phyloP scores from a whole-genome alignment of 2,888 invertebrate species.

The Philopedon plagiatum region DNA sequence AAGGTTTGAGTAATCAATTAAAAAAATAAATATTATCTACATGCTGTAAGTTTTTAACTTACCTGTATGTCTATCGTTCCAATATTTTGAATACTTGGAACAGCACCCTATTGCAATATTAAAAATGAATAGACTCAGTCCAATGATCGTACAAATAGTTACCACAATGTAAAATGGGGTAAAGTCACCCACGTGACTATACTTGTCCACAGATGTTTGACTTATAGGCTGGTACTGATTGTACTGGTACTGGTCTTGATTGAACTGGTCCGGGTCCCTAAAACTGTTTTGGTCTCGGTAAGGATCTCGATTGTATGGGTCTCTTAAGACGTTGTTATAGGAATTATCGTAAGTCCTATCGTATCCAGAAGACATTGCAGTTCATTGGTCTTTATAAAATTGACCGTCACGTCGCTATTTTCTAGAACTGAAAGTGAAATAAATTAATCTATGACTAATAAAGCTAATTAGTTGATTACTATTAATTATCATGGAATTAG shows the following conservation, averaged over 20 bases:
- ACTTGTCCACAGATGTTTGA: conserved; percentile 25
- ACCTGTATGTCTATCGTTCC: conserved; percentile 88
- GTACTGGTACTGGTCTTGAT: conserved; percentile 10
- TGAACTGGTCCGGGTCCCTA: conserved; percentile 19
- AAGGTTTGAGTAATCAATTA: too few species aligned
- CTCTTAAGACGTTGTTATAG: conserved; percentile 17
- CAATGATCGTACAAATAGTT: conserved; percentile 82
- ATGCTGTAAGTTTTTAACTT: too few species aligned
- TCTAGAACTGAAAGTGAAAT: not conserved
- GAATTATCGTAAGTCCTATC: conserved; percentile 40
- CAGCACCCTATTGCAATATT: conserved; percentile 87
- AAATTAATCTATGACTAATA: not conserved
- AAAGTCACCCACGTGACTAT: conserved; percentile 73
- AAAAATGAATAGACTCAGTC: conserved; percentile 79
- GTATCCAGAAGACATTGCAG: conserved; percentile 70
- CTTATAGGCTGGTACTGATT: conserved; percentile 18
- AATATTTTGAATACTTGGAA: conserved; percentile 84
- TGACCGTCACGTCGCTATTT: conserved; percentile 5
- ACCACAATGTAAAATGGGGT: conserved; percentile 89
- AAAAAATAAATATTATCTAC: too few species aligned
- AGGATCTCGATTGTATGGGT: conserved; percentile 30
- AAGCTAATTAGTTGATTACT: too few species aligned
- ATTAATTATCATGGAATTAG: too few species aligned
- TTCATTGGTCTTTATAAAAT: conserved; percentile 38
- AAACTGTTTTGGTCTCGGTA: conserved; percentile 29